Evolutionary conservation across 2,888 invertebrate species (phyloP).

Genomic region (Helicoverpa assulta): DNA sequence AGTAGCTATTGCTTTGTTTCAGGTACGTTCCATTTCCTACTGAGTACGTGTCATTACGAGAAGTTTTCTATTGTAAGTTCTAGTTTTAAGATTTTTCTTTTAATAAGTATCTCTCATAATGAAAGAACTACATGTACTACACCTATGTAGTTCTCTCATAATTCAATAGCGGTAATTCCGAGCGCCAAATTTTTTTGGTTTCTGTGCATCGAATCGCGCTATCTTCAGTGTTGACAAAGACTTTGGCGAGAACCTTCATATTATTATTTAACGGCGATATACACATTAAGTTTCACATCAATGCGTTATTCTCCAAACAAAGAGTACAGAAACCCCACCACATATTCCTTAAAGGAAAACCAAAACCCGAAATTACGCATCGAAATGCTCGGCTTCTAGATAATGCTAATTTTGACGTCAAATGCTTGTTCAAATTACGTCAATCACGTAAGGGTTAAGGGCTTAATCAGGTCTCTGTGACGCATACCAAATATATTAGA

Average conservation of each 20-base stretch:
- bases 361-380: constrained; percentile 21
- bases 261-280: background rate
- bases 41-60: background rate
- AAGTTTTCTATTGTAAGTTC: background rate
- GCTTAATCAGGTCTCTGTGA: constrained; percentile 55
- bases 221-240: too few relatives aligned
- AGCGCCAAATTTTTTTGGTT: too few relatives aligned
- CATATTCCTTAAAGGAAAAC: constrained; percentile 24
- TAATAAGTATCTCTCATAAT: too few relatives aligned
- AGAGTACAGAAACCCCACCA: background rate
- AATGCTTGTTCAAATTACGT: constrained; percentile 58
- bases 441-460: constrained; percentile 59
- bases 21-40: constrained; percentile 35
- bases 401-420: constrained; percentile 57
- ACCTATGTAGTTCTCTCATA: too few relatives aligned
- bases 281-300: background rate
- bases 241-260: too few relatives aligned
- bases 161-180: too few relatives aligned
- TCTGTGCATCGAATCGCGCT: too few relatives aligned
- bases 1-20: constrained; percentile 33
- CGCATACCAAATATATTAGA: constrained; percentile 45
- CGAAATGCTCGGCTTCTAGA: constrained; percentile 26
- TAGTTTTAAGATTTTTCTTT: too few relatives aligned
- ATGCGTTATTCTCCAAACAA: background rate
- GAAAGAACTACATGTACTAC: too few relatives aligned